Conservation (phyloP, 2,797 vertebrate genomes). For the Hyperoplus lanceolatus region DNA sequence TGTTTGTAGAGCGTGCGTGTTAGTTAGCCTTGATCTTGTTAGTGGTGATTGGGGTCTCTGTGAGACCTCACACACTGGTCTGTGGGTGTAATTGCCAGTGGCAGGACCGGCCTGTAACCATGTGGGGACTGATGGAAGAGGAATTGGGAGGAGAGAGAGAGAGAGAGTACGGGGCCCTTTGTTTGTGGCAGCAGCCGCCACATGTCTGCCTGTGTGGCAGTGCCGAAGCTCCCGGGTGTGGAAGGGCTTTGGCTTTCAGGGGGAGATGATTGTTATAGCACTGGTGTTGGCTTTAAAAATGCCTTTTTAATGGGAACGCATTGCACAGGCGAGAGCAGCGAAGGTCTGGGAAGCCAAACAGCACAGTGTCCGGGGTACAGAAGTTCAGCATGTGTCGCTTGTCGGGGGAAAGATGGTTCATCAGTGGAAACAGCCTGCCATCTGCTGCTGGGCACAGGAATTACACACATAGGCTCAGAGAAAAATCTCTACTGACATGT, state of each 20-base stretch:
- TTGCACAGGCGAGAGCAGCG: conserved; percentile 85
- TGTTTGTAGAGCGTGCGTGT: conserved; percentile 62
- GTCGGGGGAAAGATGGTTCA: conserved; percentile 37
- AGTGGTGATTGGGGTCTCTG: conserved; percentile 83
- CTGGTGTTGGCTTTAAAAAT: conserved; percentile 87
- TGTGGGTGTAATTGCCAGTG: conserved; percentile 86
- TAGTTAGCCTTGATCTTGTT: conserved; percentile 86
- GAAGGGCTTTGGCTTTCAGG: conserved; percentile 73
- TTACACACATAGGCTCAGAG: conserved; percentile 39
- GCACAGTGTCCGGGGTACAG: conserved; percentile 71
- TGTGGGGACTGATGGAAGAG: conserved; percentile 76
- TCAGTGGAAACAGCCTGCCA: conserved; percentile 88
- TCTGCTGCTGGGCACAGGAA: conserved; percentile 78
- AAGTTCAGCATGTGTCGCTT: conserved; percentile 72
- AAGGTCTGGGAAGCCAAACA: conserved; percentile 81
- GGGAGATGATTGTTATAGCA: conserved; percentile 88
- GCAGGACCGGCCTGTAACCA: conserved; percentile 79
- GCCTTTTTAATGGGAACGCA: conserved; percentile 86
- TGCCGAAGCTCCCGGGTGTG: conserved; percentile 72
- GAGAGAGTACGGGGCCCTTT: conserved; percentile 75
- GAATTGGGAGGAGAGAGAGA: conserved; percentile 67
- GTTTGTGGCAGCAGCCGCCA: conserved; percentile 85
- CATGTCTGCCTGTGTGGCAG: conserved; percentile 87
- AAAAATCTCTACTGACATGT: conserved; percentile 4
- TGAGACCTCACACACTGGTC: conserved; percentile 88